Conservation (phyloP, 2,888 invertebrate species). For the Nasonia oneida region DNA sequence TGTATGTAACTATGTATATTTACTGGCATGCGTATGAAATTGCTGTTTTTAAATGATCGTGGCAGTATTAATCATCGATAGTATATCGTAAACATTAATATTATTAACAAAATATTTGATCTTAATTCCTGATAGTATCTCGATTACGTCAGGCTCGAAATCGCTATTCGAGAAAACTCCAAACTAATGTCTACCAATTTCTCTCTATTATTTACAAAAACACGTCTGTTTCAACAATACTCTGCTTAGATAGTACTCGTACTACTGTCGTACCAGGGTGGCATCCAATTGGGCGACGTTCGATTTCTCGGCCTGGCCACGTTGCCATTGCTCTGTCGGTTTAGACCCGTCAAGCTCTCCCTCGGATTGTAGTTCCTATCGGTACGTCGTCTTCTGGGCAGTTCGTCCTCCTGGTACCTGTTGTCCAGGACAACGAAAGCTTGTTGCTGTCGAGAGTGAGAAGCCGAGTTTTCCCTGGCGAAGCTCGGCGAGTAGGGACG, state of each 20-base stretch:
- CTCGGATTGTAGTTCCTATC: conserved; percentile 71
- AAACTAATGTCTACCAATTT: too few relatives aligned
- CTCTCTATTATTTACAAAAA: neutral
- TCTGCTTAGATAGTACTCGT: conserved; percentile 69
- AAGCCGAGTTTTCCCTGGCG: conserved; percentile 59
- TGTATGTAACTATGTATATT: neutral
- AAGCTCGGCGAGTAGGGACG: conserved; percentile 76
- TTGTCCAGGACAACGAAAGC: conserved; percentile 74
- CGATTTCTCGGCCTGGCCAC: conserved; percentile 68
- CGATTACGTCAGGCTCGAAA: neutral
- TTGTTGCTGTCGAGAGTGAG: conserved; percentile 42
- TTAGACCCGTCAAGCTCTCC: conserved; percentile 69
- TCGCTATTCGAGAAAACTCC: neutral
- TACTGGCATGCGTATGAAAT: neutral
- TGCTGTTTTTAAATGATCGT: neutral
- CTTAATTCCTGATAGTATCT: neutral
- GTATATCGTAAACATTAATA: neutral
- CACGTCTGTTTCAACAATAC: neutral
- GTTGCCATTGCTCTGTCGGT: conserved; percentile 62
- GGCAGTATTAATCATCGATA: conserved; percentile 31
- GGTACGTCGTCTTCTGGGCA: conserved; percentile 64
- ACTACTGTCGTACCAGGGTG: conserved; percentile 79
- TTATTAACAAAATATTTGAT: neutral
- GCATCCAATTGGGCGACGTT: conserved; percentile 80
- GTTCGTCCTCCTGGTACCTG: conserved; percentile 43